Base-by-base conservation (phyloP, 1,140 invertebrate species). In the Lordiphosa stackelbergi region DNA sequence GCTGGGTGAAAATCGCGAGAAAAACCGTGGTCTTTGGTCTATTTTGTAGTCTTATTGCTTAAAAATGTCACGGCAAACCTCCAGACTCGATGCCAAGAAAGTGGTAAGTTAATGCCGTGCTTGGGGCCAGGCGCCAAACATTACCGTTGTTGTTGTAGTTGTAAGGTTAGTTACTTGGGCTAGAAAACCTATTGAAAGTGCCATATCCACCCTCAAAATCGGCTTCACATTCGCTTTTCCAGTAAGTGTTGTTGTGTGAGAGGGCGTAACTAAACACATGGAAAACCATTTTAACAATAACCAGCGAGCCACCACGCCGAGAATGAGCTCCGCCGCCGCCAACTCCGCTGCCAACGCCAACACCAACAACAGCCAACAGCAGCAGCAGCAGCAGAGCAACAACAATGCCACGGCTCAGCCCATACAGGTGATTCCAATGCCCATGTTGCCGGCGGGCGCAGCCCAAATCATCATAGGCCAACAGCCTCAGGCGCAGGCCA, bases 1-100 rank as follows among this genome's bases (percentile, higher is more conserved):
- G 36, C 5, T 28, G 41, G 28, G 34, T 55, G 46, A 49, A 60
- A 48, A 6, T 51, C 16, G 9, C 28, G 7, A 31, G 37, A 51
- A 51, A 62, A 62, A 62, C 19, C 19, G 24, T 24, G 22, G 24
- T 28, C 6, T 28, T 28, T 28, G 24, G 24, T 31, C 28, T 8
- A 31, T 31, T 31, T 31, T 7, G 7, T 31, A 31, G 8, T 31
- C 28, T 31, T 31, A 31, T 11, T 34, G 16, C 35, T 24, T 5
- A 36, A 84, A 83, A 77, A 83, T 88, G 88, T 88, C 85, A 4
- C 68, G 85, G 22, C 85, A 86, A 70, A 73, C 83, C 48, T 71
- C 79, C 6, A 51, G 83, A 57, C 83, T 88, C 55, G 89, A 90
- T 73, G 74, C 86, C 9, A 90, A 90, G 58, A 89, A 90, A 90